Base-by-base conservation (phyloP, 2,113 vertebrate species). In the Calidris pygmaea region DNA sequence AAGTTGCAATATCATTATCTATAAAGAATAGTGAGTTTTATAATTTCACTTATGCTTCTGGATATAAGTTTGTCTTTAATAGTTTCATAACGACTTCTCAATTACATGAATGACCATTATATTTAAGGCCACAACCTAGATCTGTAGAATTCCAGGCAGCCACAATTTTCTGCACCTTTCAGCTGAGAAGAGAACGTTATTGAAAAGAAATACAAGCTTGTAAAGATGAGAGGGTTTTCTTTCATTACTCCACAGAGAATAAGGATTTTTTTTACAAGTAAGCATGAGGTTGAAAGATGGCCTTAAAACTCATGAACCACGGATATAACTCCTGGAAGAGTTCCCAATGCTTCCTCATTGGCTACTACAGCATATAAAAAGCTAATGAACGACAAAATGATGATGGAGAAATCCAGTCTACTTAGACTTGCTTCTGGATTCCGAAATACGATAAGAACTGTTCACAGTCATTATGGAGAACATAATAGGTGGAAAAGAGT, bases 281-380 rank as follows among this genome's bases (percentile, higher is more conserved):
- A 88, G 41, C 68, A 74, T 27, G 50, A 73, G 50, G 34, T 70
- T 96, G 75, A 97, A 87, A 96, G 18, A 58, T 89, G 39, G 76
- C 66, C 86, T 96, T 97, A 96, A 97, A 98, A 95, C 85, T 95
- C 96, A 97, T 73, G 87, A 97, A 82, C 89, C 71, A 65, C 14
- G 14, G 52, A 29, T 67, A 88, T 47, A 77, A 50, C 47, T 97
- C 62, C 93, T 97, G 89, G 90, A 97, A 96, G 85, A 93, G 58
- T 86, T 97, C 89, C 84, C 67, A 94, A 35, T 88, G 48, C 78
- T 94, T 96, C 82, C 83, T 96, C 62, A 53, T 89, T 97, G 96
- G 58, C 43, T 94, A 47, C 59, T 73, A 83, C 39, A 78, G 60
- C 81, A 76, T 76, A 97, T 96, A 94, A 97, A 97, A 95, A 87